A percentile compares a stretch with the other conserved stretches of the same genome.
Conservation (phyloP, 2,113 vertebrate genomes). For the Alligator mississippiensis region DNA sequence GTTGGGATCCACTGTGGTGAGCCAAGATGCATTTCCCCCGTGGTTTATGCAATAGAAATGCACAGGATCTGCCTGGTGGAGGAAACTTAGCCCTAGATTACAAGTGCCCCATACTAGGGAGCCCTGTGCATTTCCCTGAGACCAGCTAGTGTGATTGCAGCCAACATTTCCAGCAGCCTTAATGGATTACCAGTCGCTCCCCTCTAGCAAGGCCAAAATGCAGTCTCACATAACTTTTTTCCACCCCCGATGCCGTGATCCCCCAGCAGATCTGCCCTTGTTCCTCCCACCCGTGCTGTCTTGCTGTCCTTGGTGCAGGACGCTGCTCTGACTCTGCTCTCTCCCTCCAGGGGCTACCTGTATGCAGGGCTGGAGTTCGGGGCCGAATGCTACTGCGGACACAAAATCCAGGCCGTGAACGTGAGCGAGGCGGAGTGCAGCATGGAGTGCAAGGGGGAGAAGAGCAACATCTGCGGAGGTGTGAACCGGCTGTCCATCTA, state of each 20-base stretch:
- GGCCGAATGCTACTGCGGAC: conserved; percentile 96
- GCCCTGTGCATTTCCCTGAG: not conserved
- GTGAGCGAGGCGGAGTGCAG: conserved; percentile 89
- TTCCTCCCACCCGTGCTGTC: not conserved
- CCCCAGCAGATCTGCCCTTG: not conserved
- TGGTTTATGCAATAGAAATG: not conserved
- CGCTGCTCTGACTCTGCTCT: not conserved
- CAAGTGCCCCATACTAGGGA: not conserved
- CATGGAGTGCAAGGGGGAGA: conserved; percentile 96
- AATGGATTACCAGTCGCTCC: not conserved
- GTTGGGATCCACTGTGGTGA: not conserved
- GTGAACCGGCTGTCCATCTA: conserved; percentile 94
- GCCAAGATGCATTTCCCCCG: not conserved
- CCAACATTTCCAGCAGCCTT: not conserved
- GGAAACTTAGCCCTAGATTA: not conserved
- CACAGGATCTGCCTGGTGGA: not conserved
- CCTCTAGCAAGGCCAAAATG: not conserved
- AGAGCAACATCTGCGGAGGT: conserved; percentile 88
- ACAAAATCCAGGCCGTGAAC: conserved; percentile 92
- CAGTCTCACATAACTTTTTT: not conserved
- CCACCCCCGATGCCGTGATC: too few species aligned
- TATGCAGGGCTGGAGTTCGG: conserved; percentile 96
- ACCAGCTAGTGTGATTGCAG: too few species aligned
- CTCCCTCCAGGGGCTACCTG: conserved; percentile 90
- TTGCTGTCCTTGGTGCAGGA: not conserved